phyloP scores from a whole-genome alignment of 2,888 invertebrate species.

The Torymus auratus region DNA sequence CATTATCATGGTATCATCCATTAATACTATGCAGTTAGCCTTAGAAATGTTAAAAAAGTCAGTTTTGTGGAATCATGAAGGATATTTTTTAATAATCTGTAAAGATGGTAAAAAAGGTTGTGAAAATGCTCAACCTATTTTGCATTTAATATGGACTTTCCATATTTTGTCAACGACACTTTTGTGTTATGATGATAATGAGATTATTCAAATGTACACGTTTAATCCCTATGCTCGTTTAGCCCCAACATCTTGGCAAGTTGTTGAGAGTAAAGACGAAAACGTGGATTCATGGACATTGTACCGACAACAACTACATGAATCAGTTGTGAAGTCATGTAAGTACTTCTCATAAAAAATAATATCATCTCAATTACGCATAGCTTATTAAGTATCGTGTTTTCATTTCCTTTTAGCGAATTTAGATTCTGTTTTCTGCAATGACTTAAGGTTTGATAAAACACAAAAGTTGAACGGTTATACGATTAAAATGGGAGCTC shows the following conservation, averaged over 20 bases:
- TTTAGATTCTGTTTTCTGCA: conserved; percentile 9
- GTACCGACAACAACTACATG: background rate
- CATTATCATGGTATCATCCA: conserved; percentile 1
- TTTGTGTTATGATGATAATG: conserved; percentile 60
- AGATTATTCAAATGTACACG: conserved; percentile 58
- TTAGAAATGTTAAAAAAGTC: conserved; percentile 28
- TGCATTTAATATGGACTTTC: conserved; percentile 62
- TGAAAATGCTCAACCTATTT: conserved; percentile 54
- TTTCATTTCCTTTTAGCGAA: background rate
- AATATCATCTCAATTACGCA: too few relatives aligned
- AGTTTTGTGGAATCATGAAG: conserved; percentile 38
- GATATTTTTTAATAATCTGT: conserved; percentile 19
- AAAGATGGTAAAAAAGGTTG: conserved; percentile 52
- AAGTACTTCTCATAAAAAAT: background rate
- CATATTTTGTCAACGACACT: conserved; percentile 58
- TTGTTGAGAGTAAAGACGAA: conserved; percentile 35
- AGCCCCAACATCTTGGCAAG: conserved; percentile 57
- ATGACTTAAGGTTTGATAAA: conserved; percentile 23
- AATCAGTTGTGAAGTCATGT: background rate
- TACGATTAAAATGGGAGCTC: background rate
- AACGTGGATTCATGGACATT: conserved; percentile 15
- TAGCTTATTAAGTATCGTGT: background rate
- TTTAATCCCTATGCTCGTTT: conserved; percentile 61
- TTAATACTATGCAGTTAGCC: background rate
- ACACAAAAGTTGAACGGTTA: conserved; percentile 2